Evolutionary conservation across 1,140 invertebrate species (phyloP).

Genomic region (Philopotamus ludificatus): DNA sequence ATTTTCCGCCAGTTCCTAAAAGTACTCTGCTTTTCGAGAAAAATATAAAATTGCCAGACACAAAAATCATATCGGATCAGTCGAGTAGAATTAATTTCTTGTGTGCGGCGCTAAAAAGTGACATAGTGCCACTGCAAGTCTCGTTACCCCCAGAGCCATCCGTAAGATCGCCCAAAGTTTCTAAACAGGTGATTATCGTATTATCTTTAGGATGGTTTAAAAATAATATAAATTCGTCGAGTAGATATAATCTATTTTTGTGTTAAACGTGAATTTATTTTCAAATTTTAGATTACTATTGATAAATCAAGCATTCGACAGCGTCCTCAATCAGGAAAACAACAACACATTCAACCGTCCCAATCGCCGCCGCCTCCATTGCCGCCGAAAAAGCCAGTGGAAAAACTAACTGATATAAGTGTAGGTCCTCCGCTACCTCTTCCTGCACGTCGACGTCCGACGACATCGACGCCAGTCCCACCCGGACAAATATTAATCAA

Average conservation of each 20-base stretch:
- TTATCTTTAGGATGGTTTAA: no score
- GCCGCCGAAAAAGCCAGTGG: constrained; percentile 74
- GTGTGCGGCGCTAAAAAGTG: constrained; percentile 26
- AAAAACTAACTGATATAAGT: constrained; percentile 43
- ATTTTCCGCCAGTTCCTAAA: constrained; percentile 24
- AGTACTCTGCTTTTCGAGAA: constrained; percentile 23
- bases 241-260: neutral
- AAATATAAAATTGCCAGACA: constrained; percentile 28
- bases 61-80: constrained; percentile 22
- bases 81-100: constrained; percentile 33
- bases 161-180: constrained; percentile 50
- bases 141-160: constrained; percentile 64
- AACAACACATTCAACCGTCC: constrained; percentile 61
- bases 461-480: constrained; percentile 45
- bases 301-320: constrained; percentile 46
- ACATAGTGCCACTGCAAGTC: constrained; percentile 59
- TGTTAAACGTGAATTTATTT: neutral
- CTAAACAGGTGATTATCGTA: constrained; percentile 50
- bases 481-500: constrained; percentile 45
- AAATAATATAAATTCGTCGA: neutral
- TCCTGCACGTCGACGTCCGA: constrained; percentile 59
- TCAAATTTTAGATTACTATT: constrained; percentile 28
- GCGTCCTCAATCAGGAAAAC: constrained; percentile 45
- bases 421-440: constrained; percentile 66
- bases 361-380: constrained; percentile 74